These are phyloP conservation scores for Zaprionus taronus DNA, from an alignment of 1,140 invertebrate species.

Conservation along the genomic window DNA sequence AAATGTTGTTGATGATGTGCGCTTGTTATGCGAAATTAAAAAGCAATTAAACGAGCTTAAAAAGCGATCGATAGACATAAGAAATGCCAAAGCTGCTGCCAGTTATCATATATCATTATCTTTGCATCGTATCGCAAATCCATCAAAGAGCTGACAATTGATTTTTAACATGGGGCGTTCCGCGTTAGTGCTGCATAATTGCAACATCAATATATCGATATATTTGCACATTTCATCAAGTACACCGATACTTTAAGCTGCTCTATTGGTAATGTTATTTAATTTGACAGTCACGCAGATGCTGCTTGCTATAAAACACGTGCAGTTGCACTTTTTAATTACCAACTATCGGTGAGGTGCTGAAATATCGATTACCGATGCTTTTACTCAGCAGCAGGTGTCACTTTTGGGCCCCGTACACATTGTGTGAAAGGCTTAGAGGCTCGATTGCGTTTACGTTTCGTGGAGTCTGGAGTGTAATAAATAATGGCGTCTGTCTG, in stretches of 20 bases:
- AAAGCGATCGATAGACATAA: conserved; percentile 2
- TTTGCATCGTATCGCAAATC: conserved; percentile 46
- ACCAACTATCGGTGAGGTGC: neutral
- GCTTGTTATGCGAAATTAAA: conserved; percentile 33
- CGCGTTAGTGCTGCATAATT: neutral
- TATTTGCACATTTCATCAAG: neutral
- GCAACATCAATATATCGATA: neutral
- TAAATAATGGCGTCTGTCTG: conserved; percentile 47
- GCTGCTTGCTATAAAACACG: neutral
- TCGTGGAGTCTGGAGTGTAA: conserved; percentile 17
- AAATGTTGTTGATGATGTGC: conserved; percentile 33
- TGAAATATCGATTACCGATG: neutral
- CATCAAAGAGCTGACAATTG: conserved; percentile 44
- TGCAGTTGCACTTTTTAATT: conserved; percentile 1
- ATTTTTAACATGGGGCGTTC: conserved; percentile 31
- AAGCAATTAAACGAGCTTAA: conserved; percentile 34
- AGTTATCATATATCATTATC: conserved; percentile 38
- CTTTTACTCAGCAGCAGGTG: conserved; percentile 28
- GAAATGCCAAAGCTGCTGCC: conserved; percentile 6
- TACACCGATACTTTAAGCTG: neutral
- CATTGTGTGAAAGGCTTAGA: conserved; percentile 43
- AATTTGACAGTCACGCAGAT: neutral
- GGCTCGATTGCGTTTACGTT: conserved; percentile 30
- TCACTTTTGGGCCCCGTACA: conserved; percentile 19
- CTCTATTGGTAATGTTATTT: neutral